Percentiles rank a stretch among this genome's conserved stretches.
Evolutionary conservation across 1,140 invertebrate species (phyloP).

Genomic region (Sinella curviseta): DNA sequence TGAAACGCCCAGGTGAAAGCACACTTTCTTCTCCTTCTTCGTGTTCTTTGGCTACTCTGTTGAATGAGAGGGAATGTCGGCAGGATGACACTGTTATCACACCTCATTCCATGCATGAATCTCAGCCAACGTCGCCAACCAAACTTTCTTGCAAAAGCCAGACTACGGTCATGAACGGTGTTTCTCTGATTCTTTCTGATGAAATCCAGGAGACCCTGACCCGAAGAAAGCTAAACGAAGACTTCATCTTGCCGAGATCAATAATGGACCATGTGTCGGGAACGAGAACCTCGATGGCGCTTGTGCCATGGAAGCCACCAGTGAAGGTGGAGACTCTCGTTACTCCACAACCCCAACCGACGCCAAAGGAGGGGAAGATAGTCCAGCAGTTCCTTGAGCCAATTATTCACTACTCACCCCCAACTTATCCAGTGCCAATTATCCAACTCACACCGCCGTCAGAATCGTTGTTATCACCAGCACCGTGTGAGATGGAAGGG

Average conservation of each 20-base stretch:
- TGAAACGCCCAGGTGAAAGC: too few relatives aligned
- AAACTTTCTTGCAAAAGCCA: background rate
- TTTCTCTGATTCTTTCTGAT: conserved; percentile 37
- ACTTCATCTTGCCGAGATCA: background rate
- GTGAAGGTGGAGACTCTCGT: too few relatives aligned
- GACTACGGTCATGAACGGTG: background rate
- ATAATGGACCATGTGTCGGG: background rate
- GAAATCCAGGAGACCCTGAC: conserved; percentile 30
- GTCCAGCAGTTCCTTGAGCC: background rate
- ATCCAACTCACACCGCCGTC: too few relatives aligned
- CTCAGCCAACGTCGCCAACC: background rate
- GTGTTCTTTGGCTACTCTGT: too few relatives aligned
- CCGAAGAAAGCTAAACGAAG: conserved; percentile 31
- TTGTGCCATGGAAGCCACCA: conserved; percentile 31
- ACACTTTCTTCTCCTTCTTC: too few relatives aligned
- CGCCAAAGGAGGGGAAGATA: background rate
- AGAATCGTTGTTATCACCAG: too few relatives aligned
- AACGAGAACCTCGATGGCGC: conserved; percentile 29
- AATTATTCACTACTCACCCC: background rate
- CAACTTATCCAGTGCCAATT: too few relatives aligned
- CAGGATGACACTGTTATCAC: background rate
- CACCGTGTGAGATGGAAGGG: background rate
- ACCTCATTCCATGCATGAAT: background rate
- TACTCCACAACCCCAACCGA: background rate
- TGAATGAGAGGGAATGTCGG: conserved; percentile 9